Evolutionary conservation across 1,140 invertebrate genomes (phyloP).

Genomic region (Diprion similis): DNA sequence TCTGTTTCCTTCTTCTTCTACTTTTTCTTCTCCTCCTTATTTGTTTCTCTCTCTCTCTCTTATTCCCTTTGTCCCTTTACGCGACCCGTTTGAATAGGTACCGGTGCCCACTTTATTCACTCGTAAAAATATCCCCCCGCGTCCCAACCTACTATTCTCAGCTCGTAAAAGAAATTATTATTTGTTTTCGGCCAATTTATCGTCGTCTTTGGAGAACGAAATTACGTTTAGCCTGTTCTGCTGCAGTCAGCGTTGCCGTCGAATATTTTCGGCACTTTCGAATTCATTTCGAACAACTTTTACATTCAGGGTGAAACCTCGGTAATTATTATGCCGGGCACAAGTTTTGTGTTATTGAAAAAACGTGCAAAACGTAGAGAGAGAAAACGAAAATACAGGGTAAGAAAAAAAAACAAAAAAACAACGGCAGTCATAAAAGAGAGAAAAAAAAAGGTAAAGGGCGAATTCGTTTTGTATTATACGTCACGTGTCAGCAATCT

Average conservation of each 20-base stretch:
- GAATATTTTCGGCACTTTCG: no score
- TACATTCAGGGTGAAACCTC: no score
- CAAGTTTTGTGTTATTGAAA: no score
- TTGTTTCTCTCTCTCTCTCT: not conserved
- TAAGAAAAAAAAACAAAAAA: not conserved
- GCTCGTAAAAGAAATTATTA: not conserved
- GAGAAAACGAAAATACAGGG: not conserved
- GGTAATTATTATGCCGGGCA: no score
- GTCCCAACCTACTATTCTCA: not conserved
- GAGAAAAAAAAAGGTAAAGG: not conserved
- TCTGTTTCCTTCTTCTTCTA: not conserved
- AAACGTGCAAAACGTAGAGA: not conserved
- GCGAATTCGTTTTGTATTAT: not conserved
- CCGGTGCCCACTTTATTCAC: not conserved
- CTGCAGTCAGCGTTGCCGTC: no score
- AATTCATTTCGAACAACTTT: no score
- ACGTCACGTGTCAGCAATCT: not conserved
- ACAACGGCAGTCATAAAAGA: not conserved
- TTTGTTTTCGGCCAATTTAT: not conserved
- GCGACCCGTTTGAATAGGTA: conserved; percentile 4
- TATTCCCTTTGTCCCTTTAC: not conserved
- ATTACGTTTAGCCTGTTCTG: no score
- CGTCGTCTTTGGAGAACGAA: no score
- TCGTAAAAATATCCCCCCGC: not conserved
- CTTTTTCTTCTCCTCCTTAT: not conserved